A percentile compares a stretch with the other conserved stretches of the same genome.
phyloP scores from a whole-genome alignment of 2,888 invertebrate genomes.

The Parnassius orleans region DNA sequence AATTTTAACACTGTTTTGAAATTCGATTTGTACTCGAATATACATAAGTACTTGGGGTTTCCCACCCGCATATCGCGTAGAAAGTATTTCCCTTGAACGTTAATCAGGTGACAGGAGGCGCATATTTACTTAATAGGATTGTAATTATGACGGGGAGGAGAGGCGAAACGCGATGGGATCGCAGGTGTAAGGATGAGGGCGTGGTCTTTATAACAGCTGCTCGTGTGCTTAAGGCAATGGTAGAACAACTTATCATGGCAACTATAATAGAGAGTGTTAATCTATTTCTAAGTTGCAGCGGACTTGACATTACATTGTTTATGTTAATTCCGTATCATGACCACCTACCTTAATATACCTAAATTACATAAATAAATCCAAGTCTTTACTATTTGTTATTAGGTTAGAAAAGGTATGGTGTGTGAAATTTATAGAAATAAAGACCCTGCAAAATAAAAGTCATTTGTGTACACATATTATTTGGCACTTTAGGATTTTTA shows the following conservation, averaged over 20 bases:
- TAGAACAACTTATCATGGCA: slow-evolving; percentile 28
- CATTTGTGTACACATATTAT: no score
- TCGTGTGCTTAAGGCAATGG: slow-evolving; percentile 54
- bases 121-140: slow-evolving; percentile 63
- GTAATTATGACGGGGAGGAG: slow-evolving; percentile 59
- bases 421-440: no score
- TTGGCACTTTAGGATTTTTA: no score
- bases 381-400: no score
- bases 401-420: no score
- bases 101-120: slow-evolving; percentile 30
- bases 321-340: background rate
- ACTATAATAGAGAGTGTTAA: slow-evolving; percentile 39
- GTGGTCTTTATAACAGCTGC: slow-evolving; percentile 73
- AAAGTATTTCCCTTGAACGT: slow-evolving; percentile 15
- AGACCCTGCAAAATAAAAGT: no score
- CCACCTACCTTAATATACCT: background rate
- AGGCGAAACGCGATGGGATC: slow-evolving; percentile 39
- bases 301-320: slow-evolving; percentile 5
- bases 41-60: slow-evolving; percentile 8
- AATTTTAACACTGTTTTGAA: slow-evolving; percentile 6
- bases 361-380: no score
- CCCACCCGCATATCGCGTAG: slow-evolving; percentile 18
- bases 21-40: background rate
- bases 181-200: slow-evolving; percentile 74
- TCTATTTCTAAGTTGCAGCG: slow-evolving; percentile 60